A percentile compares a stretch with the other conserved stretches of the same genome.
phyloP scores from a whole-genome alignment of 2,797 vertebrate species.

The Ctenosaura bakeri region DNA sequence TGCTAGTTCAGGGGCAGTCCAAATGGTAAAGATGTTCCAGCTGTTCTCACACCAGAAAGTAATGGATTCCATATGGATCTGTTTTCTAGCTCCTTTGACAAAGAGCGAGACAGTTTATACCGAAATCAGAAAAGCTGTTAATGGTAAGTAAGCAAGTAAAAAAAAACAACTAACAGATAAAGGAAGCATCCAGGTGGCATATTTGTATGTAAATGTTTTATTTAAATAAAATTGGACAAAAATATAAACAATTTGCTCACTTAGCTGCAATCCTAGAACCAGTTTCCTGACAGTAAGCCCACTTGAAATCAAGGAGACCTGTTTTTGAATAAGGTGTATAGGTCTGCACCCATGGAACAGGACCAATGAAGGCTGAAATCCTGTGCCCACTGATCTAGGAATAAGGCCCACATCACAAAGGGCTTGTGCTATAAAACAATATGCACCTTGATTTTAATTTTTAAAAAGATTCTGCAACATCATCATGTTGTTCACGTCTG shows the following conservation, averaged over 20 bases:
- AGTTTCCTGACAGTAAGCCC: background rate
- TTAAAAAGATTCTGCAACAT: background rate
- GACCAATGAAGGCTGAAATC: background rate
- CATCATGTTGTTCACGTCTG: background rate
- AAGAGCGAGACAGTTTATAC: conserved; percentile 95
- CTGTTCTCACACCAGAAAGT: conserved; percentile 5
- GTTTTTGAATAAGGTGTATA: background rate
- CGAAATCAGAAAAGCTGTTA: conserved; percentile 89
- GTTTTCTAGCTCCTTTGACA: conserved; percentile 85
- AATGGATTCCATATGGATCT: conserved; percentile 76
- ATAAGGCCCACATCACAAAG: background rate
- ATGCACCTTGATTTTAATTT: background rate
- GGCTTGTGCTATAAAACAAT: background rate
- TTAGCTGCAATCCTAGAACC: no score
- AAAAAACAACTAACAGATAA: conserved; percentile 11
- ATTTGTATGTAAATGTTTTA: background rate
- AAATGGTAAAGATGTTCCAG: background rate
- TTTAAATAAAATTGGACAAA: background rate
- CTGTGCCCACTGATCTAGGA: background rate
- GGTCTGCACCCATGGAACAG: background rate
- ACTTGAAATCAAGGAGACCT: background rate
- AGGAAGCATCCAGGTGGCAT: background rate
- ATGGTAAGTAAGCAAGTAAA: conserved; percentile 85
- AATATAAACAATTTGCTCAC: background rate
- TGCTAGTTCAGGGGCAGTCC: background rate